These are phyloP conservation scores for Trichogramma pretiosum DNA, from an alignment of 1,140 invertebrate genomes.

Conservation along the genomic window DNA sequence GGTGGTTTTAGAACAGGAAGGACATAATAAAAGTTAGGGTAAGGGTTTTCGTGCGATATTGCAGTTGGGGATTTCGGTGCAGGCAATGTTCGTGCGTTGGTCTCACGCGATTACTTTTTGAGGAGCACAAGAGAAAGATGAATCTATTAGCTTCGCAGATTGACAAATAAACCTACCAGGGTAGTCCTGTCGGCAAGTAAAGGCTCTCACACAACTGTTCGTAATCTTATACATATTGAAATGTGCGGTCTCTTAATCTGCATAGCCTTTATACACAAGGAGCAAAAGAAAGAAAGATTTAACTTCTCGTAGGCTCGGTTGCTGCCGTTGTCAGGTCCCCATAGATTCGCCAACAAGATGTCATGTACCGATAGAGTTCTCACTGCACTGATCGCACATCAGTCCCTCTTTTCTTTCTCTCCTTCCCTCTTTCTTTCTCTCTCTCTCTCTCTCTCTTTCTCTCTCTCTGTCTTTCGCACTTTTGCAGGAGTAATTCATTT, in stretches of 20 bases:
- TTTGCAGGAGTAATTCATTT: slow-evolving; percentile 45
- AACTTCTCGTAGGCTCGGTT: background rate
- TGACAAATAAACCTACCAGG: slow-evolving; percentile 46
- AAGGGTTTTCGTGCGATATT: too few relatives aligned
- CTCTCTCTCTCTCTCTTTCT: slow-evolving; percentile 10
- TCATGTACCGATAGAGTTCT: slow-evolving; percentile 44
- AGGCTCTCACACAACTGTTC: slow-evolving; percentile 26
- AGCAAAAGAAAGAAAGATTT: slow-evolving; percentile 13
- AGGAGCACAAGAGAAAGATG: too few relatives aligned
- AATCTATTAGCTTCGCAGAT: slow-evolving; percentile 43
- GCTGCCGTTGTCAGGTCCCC: background rate
- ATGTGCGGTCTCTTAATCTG: background rate
- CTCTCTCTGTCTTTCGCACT: slow-evolving; percentile 28
- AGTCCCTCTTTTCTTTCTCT: too few relatives aligned
- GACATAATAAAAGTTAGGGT: too few relatives aligned
- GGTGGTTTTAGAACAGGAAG: too few relatives aligned
- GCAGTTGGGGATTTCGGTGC: too few relatives aligned
- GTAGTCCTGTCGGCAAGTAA: too few relatives aligned
- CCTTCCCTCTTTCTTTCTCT: background rate
- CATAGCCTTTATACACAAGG: slow-evolving; percentile 14
- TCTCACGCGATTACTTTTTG: too few relatives aligned
- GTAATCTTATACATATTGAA: slow-evolving; percentile 2
- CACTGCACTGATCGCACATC: too few relatives aligned
- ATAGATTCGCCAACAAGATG: slow-evolving; percentile 37
- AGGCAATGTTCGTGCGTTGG: slow-evolving; percentile 24